Evolutionary conservation across 2,888 invertebrate species (phyloP), one percentile per base, ranked within the genome.

Genomic region (Pterobdella sp.): DNA sequence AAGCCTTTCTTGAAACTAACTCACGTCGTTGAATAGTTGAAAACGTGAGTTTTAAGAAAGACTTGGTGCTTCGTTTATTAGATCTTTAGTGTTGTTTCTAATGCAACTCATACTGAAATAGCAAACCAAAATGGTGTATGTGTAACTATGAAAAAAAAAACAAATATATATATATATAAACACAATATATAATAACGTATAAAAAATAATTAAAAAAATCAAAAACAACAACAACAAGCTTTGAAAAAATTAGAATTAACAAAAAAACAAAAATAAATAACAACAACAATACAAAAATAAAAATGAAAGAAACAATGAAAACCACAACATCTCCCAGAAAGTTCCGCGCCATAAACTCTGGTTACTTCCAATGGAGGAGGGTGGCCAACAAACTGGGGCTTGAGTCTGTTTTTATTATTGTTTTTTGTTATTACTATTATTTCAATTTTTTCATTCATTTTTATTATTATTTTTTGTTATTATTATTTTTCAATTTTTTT

Each of bases 311-410:
- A n/a, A n/a, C n/a, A n/a, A n/a, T n/a, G n/a, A n/a, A n/a, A n/a
- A n/a, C n/a, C n/a, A n/a, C n/a, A n/a, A n/a, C n/a, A n/a, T n/a
- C 71, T 60, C 10, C 67, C 32, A 29, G 32, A 1, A 65, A 49
- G 64, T 29, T 69, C 26, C 29, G 66, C n/a, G 52, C 72, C 31
- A 73, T 74, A 29, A 74, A 72, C 71, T 72, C 71, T 4, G 81
- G 81, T 68, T 80, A 81, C 76, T 80, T 81, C 72, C 92, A 92
- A 87, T 93, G 92, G 92, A 90, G 91, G 84, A 90, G 92, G 86
- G 92, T 92, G 86, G 92, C 92, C 85, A 91, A 91, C 87, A 92
- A 92, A 87, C 90, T 92, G 85, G 92, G 92, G 89, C 92, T 93
- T 87, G 91, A 92, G 92, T 92, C 91, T 91, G 92, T 92, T 4